Base-by-base conservation (phyloP, 1,140 invertebrate species). In the Drosophila prosaltans region DNA sequence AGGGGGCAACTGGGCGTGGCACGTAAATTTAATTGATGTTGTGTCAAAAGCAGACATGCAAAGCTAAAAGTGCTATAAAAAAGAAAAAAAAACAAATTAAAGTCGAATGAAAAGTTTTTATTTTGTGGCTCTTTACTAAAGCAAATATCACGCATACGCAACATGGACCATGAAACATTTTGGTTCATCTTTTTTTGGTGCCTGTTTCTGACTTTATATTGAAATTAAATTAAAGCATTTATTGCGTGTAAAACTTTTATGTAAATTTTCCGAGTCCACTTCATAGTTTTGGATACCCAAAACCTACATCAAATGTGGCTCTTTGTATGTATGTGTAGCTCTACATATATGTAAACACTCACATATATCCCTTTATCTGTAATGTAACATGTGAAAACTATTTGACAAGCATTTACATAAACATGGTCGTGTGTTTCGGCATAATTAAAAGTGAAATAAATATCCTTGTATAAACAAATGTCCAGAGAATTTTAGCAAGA, bases 141-240 rank as follows among this genome's bases (percentile, higher is more conserved):
- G 40, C 58, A 74, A 74, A 88, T 73, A 86, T 82, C 79, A 86
- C 75, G 72, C 75, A 86, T 82, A 82, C 65, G 78, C 63, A 63
- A 32, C 66, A 26, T 78, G 60, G 45, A 51, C 45, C 45, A 10
- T n/a, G 3, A 9, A 10, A 11, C 9, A 40, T 40, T 40, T 51
- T 51, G 45, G 6, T 51, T 41, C 2, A 11, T 41, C 21, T 7
- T 24, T 51, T 51, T 9, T 8, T 43, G 26, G 21, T 26, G 24
- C 10, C 24, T 51, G 45, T 26, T 24, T 51, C 8, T 10, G 24
- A 26, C 5, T 48, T 16, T 48, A 21, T 10, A 51, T 51, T 51
- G 45, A 51, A 51, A 51, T 51, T 51, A 24, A 51, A 51, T 51
- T 21, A 51, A 10, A 26, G 24, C 45, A 51, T 51, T 51, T 51